These are phyloP conservation scores for Tetragnatha montana DNA, from an alignment of 2,888 invertebrate species.

Conservation along the genomic window DNA sequence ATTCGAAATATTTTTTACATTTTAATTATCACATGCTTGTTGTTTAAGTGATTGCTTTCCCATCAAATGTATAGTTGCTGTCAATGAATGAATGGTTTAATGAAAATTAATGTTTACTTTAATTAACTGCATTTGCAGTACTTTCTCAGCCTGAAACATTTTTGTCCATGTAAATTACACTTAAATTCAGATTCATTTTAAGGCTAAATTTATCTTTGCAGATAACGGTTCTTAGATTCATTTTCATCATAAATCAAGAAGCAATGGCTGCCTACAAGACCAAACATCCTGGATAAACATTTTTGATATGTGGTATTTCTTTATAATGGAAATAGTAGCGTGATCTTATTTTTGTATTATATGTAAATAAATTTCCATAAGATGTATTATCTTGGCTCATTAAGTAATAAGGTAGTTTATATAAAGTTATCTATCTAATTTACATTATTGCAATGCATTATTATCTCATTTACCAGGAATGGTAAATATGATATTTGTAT, in stretches of 20 bases:
- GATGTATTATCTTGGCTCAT: too few species aligned
- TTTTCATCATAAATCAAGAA: constrained; percentile 94
- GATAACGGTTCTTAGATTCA: constrained; percentile 93
- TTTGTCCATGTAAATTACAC: not conserved
- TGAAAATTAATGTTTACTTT: not conserved
- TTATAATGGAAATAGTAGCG: not conserved
- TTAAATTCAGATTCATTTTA: not conserved
- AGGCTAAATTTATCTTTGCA: constrained; percentile 75
- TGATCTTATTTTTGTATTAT: constrained; percentile 1
- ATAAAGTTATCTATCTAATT: too few species aligned
- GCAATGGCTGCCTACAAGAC: constrained; percentile 79
- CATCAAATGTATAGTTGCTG: not conserved
- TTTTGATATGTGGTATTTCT: not conserved
- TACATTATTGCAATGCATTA: too few species aligned
- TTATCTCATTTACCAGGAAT: too few species aligned
- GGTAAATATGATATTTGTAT: too few species aligned
- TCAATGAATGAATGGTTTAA: not conserved
- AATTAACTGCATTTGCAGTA: not conserved
- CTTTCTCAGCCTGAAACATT: not conserved
- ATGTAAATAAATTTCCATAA: constrained; percentile 19
- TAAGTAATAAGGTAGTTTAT: too few species aligned
- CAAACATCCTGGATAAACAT: constrained; percentile 23
- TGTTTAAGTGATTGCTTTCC: not conserved
- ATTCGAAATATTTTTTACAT: too few species aligned
- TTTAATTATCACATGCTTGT: not conserved